These are phyloP conservation scores for Selenia dentaria DNA, from an alignment of 2,888 invertebrate species.

Conservation along the genomic window DNA sequence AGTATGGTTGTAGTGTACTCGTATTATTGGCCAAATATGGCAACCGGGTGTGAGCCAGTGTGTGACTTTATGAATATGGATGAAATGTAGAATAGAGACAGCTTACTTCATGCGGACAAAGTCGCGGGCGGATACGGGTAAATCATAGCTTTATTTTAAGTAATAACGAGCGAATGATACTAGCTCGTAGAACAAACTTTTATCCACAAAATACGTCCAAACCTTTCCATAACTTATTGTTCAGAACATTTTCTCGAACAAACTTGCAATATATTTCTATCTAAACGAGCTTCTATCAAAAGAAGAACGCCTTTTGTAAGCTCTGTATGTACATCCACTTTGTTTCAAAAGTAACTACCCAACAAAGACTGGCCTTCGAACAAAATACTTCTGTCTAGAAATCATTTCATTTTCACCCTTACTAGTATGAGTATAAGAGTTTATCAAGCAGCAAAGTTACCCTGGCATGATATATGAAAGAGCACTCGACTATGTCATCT, in stretches of 20 bases:
- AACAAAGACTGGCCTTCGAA: conserved; percentile 5
- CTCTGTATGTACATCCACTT: conserved; percentile 14
- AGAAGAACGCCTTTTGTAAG: conserved; percentile 16
- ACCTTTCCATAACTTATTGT: neutral
- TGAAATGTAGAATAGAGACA: no score
- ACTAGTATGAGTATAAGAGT: neutral
- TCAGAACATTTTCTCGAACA: conserved; percentile 9
- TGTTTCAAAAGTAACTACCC: conserved; percentile 14
- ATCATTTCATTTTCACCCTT: neutral
- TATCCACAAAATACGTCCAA: neutral
- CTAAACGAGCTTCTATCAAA: conserved; percentile 15
- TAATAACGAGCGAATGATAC: no score
- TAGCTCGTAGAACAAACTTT: no score
- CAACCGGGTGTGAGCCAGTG: no score
- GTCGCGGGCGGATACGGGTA: no score
- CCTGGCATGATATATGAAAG: neutral
- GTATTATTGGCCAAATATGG: no score
- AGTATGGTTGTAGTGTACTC: no score
- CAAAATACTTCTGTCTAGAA: neutral
- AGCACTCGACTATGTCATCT: conserved; percentile 8
- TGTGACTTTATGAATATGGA: no score
- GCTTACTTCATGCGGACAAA: no score
- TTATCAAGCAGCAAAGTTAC: neutral
- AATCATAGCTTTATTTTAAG: no score
- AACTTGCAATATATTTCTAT: conserved; percentile 14